Conservation (phyloP, 2,113 vertebrate genomes). For the Mormoops blainvillei region DNA sequence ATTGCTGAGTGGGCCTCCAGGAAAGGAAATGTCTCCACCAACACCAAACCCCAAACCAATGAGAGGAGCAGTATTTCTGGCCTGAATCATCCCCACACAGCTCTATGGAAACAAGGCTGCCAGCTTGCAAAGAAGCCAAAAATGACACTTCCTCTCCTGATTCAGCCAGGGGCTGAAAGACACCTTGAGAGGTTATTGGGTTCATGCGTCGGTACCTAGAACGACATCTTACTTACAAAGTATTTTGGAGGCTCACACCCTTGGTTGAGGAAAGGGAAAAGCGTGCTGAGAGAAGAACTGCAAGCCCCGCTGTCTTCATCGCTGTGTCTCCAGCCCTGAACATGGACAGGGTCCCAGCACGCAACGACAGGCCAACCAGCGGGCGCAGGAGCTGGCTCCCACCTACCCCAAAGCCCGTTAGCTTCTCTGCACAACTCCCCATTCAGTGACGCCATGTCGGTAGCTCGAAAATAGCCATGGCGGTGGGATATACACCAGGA, state of each 20-base stretch:
- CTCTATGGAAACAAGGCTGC: slow-evolving; percentile 42
- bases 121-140: slow-evolving; percentile 43
- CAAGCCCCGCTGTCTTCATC: background rate
- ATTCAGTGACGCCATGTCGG: background rate
- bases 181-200: background rate
- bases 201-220: slow-evolving; percentile 34
- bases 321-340: background rate
- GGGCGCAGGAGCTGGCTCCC: background rate
- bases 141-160: slow-evolving; percentile 35
- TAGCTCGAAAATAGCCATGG: background rate
- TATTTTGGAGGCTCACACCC: background rate
- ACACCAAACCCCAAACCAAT: slow-evolving; percentile 44
- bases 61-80: background rate
- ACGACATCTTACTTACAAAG: background rate
- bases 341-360: background rate
- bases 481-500: background rate
- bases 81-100: slow-evolving; percentile 23
- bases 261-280: background rate
- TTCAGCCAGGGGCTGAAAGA: background rate
- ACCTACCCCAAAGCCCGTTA: background rate
- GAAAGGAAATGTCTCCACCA: slow-evolving; percentile 43
- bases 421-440: background rate
- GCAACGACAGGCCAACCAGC: background rate
- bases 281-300: background rate
- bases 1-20: slow-evolving; percentile 44